Conservation (phyloP, 2,113 vertebrate genomes). For the Callithrix jacchus region DNA sequence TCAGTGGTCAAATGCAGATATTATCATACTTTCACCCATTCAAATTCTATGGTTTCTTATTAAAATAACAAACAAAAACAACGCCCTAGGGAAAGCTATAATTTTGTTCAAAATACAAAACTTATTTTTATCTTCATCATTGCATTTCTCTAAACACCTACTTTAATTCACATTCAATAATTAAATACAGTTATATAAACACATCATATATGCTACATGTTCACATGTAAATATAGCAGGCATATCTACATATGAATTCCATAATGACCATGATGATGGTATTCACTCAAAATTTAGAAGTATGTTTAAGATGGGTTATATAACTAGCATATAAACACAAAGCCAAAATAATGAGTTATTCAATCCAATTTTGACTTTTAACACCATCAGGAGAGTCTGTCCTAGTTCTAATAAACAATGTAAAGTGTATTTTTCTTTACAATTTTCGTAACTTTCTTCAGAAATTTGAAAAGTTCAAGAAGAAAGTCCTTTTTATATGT, state of each 20-base stretch:
- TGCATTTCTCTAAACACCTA: neutral
- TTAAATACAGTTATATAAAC: conserved; percentile 1
- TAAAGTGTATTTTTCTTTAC: neutral
- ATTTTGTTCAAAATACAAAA: conserved; percentile 50
- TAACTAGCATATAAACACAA: neutral
- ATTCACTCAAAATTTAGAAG: conserved; percentile 22
- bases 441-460: conserved; percentile 19
- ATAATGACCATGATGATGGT: neutral
- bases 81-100: neutral
- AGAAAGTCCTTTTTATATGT: neutral
- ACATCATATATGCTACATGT: neutral
- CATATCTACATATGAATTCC: neutral
- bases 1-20: conserved; percentile 66
- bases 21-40: conserved; percentile 34
- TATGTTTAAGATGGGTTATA: neutral
- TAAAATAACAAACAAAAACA: conserved; percentile 55
- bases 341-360: conserved; percentile 27
- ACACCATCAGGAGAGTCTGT: neutral
- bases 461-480: conserved; percentile 18
- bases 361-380: conserved; percentile 18
- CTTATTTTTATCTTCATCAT: neutral
- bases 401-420: neutral
- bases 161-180: conserved; percentile 43
- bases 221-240: neutral
- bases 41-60: conserved; percentile 40